Evolutionary conservation across 2,888 invertebrate genomes (phyloP), one percentile per base, ranked within the genome.

Genomic region (Hydrotaea cyrtoneurina): DNA sequence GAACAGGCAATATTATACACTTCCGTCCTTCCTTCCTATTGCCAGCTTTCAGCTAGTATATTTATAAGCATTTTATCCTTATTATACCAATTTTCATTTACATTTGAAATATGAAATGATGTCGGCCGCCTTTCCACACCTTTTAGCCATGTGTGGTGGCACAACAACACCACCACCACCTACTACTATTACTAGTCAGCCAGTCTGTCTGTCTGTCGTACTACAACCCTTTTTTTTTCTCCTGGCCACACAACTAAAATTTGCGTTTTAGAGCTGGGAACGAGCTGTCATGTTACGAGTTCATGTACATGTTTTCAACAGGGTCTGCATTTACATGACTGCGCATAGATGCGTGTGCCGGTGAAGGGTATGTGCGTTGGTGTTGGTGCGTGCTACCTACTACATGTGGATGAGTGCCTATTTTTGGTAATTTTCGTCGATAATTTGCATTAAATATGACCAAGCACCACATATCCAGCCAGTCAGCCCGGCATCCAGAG

Each of bases 401-500:
- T 31, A 31, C 31, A 31, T 83, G 59, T 77, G 74, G 55, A 77
- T 77, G 80, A 80, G 59, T 80, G 74, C 59, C 72, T 74, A 74
- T 77, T 80, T 43, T 83, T 74, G 69, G 66, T 77, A 74, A 80
- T 83, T 83, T 83, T 15, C 57, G 74, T 62, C 31, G 57, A 78
- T 80, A 78, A 83, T 83, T 80, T 78, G 80, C 80, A 83, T 83
- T 80, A 83, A 83, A 80, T 83, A 83, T 83, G 77, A 71, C 74
- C 83, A 83, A 69, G 69, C 74, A 31, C 31, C 31, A 31, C 31
- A 31, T 7, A 31, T 31, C 3, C 31, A 79, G 72, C 53, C 79
- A 82, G 43, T 3, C 43, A 43, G 15, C 4, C 11, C 2, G 43
- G 5, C 43, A 57, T 5, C 7, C 31, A 31, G 31, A 4, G 31